Evolutionary conservation across 2,113 vertebrate species (phyloP), one percentile per base, ranked within the genome.

Genomic region (Anthoscopus minutus): DNA sequence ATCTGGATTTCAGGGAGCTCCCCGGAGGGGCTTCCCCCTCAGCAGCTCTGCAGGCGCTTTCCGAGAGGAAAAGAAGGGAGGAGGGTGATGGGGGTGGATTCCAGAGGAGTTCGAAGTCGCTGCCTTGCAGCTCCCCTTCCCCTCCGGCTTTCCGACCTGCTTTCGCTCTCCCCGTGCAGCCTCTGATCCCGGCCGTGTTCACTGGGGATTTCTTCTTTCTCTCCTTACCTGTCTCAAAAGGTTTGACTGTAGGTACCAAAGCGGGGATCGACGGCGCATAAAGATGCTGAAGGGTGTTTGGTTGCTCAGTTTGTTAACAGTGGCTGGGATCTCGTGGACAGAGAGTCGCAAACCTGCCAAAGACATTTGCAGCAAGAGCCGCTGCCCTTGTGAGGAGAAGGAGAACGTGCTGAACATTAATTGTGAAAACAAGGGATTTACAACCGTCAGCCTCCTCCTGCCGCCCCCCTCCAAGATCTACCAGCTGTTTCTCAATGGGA

Each of bases 341-440:
- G 94, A 99, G 97, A 99, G 98, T 98, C 98, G 99, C 96, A 99
- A 99, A 98, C 99, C 98, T 98, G 98, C 99, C 97, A 99, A 99
- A 99, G 99, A 99, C 97, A 99, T 99, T 98, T 99, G 99, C 98
- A 99, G 99, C 98, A 99, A 98, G 97, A 98, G 97, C 95, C 99
- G 99, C 92, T 99, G 99, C 95, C 96, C 97, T 95, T 99, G 99
- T 15, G 99, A 99, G 94, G 99, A 99, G 94, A 99, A 99, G 89
- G 99, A 99, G 97, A 99, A 98, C 83, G 97, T 99, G 13, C 97
- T 99, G 85, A 99, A 99, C 97, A 99, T 99, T 95, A 99, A 99
- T 97, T 99, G 99, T 56, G 99, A 99, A 96, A 99, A 98, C 98
- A 99, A 99, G 97, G 99, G 99, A 97, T 99, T 99, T 97, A 99